Conservation (phyloP, 2,888 invertebrate genomes). For the Alcis repandata region DNA sequence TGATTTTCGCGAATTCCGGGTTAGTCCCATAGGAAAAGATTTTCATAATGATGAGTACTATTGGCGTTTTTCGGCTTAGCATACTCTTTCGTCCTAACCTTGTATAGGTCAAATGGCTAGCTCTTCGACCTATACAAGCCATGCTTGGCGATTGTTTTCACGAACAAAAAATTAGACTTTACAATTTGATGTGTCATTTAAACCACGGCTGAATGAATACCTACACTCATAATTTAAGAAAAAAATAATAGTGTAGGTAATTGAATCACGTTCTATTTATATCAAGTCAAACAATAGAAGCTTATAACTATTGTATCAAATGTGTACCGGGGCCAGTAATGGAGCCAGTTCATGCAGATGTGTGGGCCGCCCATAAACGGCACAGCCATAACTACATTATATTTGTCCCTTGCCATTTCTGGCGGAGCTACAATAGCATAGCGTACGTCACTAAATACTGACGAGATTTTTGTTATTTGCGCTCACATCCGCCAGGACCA, state of each 20-base stretch:
- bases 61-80: too few species aligned
- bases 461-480: constrained; percentile 37
- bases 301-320: constrained; percentile 43
- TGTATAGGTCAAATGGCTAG: too few species aligned
- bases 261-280: constrained; percentile 41
- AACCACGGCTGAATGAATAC: background rate
- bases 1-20: too few species aligned
- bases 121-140: too few species aligned
- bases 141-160: too few species aligned
- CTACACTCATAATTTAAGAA: background rate
- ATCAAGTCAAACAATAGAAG: constrained; percentile 42
- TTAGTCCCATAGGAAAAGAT: too few species aligned
- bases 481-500: constrained; percentile 9
- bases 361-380: constrained; percentile 42
- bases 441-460: constrained; percentile 52
- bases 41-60: too few species aligned
- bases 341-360: constrained; percentile 39
- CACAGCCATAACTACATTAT: constrained; percentile 47
- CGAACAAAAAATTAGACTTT: too few species aligned
- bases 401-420: constrained; percentile 45
- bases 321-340: constrained; percentile 22
- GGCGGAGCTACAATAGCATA: constrained; percentile 47
- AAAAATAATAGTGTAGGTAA: background rate
- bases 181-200: too few species aligned
- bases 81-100: too few species aligned